phyloP scores from a whole-genome alignment of 2,888 invertebrate genomes.

The Acleris emargana region DNA sequence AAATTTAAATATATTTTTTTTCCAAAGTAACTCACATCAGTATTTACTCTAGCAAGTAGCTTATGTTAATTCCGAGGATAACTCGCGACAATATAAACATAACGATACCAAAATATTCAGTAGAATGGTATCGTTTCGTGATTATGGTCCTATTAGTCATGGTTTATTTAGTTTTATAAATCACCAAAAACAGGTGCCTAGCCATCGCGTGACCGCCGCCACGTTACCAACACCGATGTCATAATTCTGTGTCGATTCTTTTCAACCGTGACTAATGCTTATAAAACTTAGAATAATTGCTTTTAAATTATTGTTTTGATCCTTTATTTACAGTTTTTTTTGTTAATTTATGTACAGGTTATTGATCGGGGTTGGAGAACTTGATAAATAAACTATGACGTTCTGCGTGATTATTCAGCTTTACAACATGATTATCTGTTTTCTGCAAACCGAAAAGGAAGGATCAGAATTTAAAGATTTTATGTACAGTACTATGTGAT shows the following conservation, averaged over 20 bases:
- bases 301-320: constrained; percentile 46
- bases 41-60: background rate
- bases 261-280: constrained; percentile 71
- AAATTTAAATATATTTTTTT: no score
- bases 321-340: constrained; percentile 7
- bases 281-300: constrained; percentile 60
- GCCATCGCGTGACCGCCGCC: constrained; percentile 62
- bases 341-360: constrained; percentile 1
- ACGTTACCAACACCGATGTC: constrained; percentile 72
- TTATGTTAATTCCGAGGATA: background rate
- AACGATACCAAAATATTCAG: constrained; percentile 10
- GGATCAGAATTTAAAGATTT: no score
- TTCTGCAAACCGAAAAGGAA: no score
- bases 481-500: no score
- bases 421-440: no score
- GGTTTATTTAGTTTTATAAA: constrained; percentile 69
- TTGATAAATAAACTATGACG: background rate
- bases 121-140: constrained; percentile 44
- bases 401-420: background rate
- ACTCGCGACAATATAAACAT: constrained; percentile 1
- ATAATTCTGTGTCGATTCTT: constrained; percentile 75
- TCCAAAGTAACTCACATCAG: no score
- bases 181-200: constrained; percentile 75
- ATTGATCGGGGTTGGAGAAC: background rate
- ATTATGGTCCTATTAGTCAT: constrained; percentile 65